Percentiles rank a stretch among this genome's conserved stretches.
phyloP scores from a whole-genome alignment of 2,113 vertebrate genomes.

The Onychorhynchus coronatus region DNA sequence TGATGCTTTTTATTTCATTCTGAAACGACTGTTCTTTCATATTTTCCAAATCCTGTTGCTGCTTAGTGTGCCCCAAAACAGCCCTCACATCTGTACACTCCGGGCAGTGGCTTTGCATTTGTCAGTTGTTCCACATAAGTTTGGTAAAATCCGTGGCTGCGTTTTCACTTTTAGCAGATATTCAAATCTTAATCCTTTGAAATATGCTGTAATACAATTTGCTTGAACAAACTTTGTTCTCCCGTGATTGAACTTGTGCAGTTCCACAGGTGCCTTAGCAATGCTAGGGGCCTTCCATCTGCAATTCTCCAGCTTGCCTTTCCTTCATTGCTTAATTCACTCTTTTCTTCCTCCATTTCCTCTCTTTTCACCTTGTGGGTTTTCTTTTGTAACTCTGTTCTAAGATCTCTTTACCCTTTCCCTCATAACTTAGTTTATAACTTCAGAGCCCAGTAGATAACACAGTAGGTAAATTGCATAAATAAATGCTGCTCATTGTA shows the following conservation, averaged over 20 bases:
- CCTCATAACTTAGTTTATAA: background rate
- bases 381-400: background rate
- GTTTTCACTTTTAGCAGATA: background rate
- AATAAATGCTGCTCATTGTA: background rate
- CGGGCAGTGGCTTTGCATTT: background rate
- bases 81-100: background rate
- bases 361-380: background rate
- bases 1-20: background rate
- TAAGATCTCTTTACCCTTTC: background rate
- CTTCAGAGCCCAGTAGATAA: background rate
- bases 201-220: background rate
- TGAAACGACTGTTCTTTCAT: background rate
- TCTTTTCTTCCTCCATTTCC: background rate
- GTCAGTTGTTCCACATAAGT: background rate
- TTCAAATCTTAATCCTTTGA: background rate
- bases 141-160: background rate
- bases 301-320: background rate
- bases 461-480: background rate
- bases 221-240: background rate
- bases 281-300: background rate
- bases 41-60: background rate
- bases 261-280: background rate
- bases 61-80: background rate
- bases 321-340: background rate
- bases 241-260: background rate